Base-by-base conservation (phyloP, 2,113 vertebrate species). In the Rynchops niger region DNA sequence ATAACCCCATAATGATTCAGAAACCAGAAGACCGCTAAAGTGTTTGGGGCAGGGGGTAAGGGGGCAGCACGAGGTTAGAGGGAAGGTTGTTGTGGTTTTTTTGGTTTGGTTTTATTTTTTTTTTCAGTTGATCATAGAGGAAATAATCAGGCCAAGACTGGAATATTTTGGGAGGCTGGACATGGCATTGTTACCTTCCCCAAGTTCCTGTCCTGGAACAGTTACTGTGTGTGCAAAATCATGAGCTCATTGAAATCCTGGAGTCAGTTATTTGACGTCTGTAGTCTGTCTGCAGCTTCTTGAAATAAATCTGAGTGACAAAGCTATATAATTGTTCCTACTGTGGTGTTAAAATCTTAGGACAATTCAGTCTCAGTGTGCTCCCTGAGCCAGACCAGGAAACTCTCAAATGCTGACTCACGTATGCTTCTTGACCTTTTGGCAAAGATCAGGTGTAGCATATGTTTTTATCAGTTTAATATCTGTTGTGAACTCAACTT, bases 381-480 rank as follows among this genome's bases (percentile, higher is more conserved):
- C 3, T 16, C 59, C 11, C 77, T 29, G 50, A 88, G 45, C 91
- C 80, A 96, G 59, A 82, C 20, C 22, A 17, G 66, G 83, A 71
- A 93, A 65, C 61, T 43, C 11, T 47, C 0, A 2, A 63, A 47
- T 50, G 63, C 94, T 76, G 89, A 36, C 52, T 91, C 9, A 5
- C 81, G 72, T 96, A 95, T 94, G 91, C 86, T 90, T 91, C 95
- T 95, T 94, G 95, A 94, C 95, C 94, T 95, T 96, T 82, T 89
- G 94, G 77, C 87, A 65, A 91, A 96, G 96, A 91, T 85, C 93
- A 91, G 85, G 70, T 74, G 73, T 42, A 93, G 84, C 77, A 52
- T 89, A 79, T 89, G 83, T 96, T 96, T 94, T 95, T 95, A 96
- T 96, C 93, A 89, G 81, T 94, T 93, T 95, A 93, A 84, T 93